Base-by-base conservation (phyloP, 1,140 invertebrate species). In the Phocides pigmalion region DNA sequence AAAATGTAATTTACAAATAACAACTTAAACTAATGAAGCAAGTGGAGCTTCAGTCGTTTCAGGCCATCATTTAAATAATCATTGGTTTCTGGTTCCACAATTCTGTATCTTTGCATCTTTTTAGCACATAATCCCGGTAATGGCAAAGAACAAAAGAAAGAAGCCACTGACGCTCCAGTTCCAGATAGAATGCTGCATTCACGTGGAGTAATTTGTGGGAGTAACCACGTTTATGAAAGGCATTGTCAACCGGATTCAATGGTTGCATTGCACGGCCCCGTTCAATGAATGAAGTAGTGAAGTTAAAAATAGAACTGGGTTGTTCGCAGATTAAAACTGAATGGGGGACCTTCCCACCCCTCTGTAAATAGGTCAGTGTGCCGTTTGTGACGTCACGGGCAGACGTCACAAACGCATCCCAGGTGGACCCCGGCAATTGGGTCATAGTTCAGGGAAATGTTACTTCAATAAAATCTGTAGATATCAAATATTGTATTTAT, bases 271-370 rank as follows among this genome's bases (percentile, higher is more conserved):
- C 42, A 62, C 51, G 14, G 32, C 58, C 42, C 51, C 62, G 41
- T 56, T 56, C 63, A 70, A 73, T 88, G 83, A 88, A 86, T 88
- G 85, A 74, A 86, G 75, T 85, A 77, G 81, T 82, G 76, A 59
- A 62, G 51, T 78, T 86, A 88, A 81, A 86, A 82, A 86, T 88
- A 88, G 79, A 61, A 58, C 47, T 25, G 66, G 69, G 49, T 50
- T 68, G 51, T 72, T 69, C 61, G 61, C 72, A 73, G 72, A 76
- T 78, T 72, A 71, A 63, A 76, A 42, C 68, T 88, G 83, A 88
- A 88, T 88, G 85, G 77, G 70, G 47, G 64, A 49, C 44, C 54
- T 63, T 63, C 70, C 65, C 54, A 44, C 63, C 56, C 37, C 59
- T 15, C 53, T 47, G 17, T 50, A 88, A 76, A 81, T 88, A 75